Evolutionary conservation across 2,888 invertebrate species (phyloP).

Genomic region (Resseliella maxima): DNA sequence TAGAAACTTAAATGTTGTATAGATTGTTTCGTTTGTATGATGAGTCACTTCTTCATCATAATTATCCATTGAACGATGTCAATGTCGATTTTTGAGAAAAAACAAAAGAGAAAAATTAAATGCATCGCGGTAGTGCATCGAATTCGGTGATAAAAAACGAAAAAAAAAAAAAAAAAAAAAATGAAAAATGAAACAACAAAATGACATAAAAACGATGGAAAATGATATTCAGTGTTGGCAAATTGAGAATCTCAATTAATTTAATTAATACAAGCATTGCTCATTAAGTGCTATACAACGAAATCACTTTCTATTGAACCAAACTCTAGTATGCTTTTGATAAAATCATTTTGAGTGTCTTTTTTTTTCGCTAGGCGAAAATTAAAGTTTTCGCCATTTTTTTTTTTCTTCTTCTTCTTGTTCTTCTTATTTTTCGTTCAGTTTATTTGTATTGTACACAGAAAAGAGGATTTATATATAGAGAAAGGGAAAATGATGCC

Average conservation of each 20-base stretch:
- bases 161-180: background rate
- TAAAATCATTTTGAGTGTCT: background rate
- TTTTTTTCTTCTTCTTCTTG: background rate
- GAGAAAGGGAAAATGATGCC: background rate
- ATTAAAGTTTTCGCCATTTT: background rate
- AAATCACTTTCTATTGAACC: background rate
- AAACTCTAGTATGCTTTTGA: background rate
- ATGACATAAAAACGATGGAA: background rate
- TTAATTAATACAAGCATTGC: slow-evolving; percentile 15
- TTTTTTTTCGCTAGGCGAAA: background rate
- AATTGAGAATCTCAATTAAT: slow-evolving; percentile 29
- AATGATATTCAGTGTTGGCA: background rate
- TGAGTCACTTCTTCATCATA: no score
- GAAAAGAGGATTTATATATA: background rate
- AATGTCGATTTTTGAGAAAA: no score
- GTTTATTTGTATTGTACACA: background rate
- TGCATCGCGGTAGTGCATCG: no score
- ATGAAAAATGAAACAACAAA: background rate
- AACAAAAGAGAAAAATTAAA: no score
- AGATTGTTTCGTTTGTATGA: no score
- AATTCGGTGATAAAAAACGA: background rate
- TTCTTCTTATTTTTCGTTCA: background rate
- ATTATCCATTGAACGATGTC: no score
- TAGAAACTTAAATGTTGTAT: no score
- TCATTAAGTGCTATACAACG: slow-evolving; percentile 11